Evolutionary conservation across 2,113 vertebrate genomes (phyloP).

Genomic region (Corydoras maculifer): DNA sequence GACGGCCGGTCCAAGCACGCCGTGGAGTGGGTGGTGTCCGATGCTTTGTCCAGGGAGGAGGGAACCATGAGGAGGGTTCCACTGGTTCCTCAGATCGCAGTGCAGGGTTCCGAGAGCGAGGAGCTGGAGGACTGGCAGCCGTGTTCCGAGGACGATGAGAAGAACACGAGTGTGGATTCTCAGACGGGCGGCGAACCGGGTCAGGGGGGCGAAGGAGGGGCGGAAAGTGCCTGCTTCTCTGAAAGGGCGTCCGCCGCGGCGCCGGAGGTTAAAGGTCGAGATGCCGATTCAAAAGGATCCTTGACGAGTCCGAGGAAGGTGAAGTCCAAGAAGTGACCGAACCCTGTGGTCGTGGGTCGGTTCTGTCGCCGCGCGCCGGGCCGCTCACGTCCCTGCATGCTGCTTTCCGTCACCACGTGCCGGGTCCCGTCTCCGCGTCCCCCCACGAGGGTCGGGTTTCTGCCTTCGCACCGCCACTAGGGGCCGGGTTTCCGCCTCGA

Average conservation of each 20-base stretch:
- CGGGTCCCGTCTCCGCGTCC: too few species aligned
- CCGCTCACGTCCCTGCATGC: not conserved
- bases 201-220: not conserved
- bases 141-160: constrained; percentile 58
- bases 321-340: constrained; percentile 19
- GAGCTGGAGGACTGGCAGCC: constrained; percentile 70
- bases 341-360: not conserved
- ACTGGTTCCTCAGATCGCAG: constrained; percentile 80
- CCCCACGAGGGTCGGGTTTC: too few species aligned
- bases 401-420: too few species aligned
- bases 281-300: not conserved
- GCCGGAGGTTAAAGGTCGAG: constrained; percentile 2
- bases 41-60: constrained; percentile 45
- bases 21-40: constrained; percentile 52
- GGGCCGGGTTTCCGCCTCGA: too few species aligned
- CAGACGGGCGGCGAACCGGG: constrained; percentile 14
- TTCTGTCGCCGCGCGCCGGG: not conserved
- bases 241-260: not conserved
- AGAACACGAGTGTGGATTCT: constrained; percentile 15
- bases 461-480: too few species aligned
- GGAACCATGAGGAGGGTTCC: constrained; percentile 49
- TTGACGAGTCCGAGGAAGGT: constrained; percentile 26
- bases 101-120: constrained; percentile 78
- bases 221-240: constrained; percentile 1
- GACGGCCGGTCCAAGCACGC: constrained; percentile 40